Conservation (phyloP, 1,140 invertebrate genomes). For the Zaprionus vittiger region DNA sequence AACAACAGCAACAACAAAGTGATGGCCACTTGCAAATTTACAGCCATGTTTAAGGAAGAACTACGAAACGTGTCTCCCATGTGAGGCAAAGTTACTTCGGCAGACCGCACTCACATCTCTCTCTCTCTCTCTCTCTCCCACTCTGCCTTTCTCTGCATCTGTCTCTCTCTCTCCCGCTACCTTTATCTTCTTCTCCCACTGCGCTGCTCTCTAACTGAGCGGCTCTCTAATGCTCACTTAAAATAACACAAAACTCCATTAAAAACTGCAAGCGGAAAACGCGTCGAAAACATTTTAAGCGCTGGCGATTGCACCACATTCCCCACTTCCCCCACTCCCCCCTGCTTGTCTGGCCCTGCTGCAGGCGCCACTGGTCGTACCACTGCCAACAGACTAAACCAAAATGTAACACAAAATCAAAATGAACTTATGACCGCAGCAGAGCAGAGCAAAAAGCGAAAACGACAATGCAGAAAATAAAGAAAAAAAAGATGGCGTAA, state of each 20-base stretch:
- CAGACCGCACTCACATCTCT: background rate
- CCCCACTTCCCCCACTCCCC: background rate
- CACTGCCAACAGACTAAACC: conserved; percentile 64
- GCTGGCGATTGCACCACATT: conserved; percentile 59
- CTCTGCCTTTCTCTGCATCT: no score
- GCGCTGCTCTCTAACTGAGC: background rate
- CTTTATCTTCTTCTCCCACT: conserved; percentile 22
- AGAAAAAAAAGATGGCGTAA: conserved; percentile 22
- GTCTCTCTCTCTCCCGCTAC: background rate
- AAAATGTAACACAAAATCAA: conserved; percentile 82
- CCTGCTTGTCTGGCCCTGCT: conserved; percentile 26
- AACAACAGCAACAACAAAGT: conserved; percentile 5
- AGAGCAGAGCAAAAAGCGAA: conserved; percentile 32
- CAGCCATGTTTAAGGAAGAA: conserved; percentile 22
- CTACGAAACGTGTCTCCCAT: conserved; percentile 25
- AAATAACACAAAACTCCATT: conserved; percentile 81
- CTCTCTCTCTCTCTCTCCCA: background rate
- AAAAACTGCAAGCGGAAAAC: conserved; percentile 76
- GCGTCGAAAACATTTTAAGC: conserved; percentile 77
- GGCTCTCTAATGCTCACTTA: conserved; percentile 70
- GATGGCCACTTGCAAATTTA: conserved; percentile 40
- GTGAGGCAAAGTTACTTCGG: conserved; percentile 14
- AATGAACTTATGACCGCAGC: conserved; percentile 80
- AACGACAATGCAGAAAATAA: conserved; percentile 8
- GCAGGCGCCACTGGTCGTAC: conserved; percentile 48